Evolutionary conservation across 2,113 vertebrate species (phyloP).

Genomic region (Neomonachus schauinslandi): DNA sequence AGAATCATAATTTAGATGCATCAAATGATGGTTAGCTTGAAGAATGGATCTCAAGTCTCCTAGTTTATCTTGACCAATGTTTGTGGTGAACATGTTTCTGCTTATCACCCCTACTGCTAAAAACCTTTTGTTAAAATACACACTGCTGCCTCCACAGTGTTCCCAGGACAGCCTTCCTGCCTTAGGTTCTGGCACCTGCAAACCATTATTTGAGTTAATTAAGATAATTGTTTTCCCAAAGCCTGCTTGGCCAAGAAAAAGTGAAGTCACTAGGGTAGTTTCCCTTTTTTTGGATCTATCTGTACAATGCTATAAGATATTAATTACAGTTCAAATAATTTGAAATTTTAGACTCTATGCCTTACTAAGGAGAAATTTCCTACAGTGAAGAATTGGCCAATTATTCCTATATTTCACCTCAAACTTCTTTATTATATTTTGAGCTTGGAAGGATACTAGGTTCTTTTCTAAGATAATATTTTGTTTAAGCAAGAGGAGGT

Average conservation of each 20-base stretch:
- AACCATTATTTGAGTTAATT: slow-evolving; percentile 53
- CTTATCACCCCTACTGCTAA: background rate
- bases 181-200: background rate
- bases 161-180: background rate
- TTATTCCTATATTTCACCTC: background rate
- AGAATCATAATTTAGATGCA: background rate
- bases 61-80: background rate
- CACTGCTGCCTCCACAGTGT: background rate
- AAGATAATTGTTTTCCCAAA: slow-evolving; percentile 62
- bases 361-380: background rate
- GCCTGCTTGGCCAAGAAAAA: slow-evolving; percentile 25
- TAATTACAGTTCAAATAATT: slow-evolving; percentile 52
- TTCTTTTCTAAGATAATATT: background rate
- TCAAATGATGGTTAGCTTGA: background rate
- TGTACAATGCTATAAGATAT: background rate
- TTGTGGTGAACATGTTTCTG: background rate
- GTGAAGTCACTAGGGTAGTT: background rate
- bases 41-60: background rate
- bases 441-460: background rate
- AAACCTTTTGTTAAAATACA: background rate
- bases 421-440: background rate
- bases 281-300: background rate
- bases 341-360: background rate
- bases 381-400: background rate
- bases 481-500: background rate